A percentile compares a stretch with the other conserved stretches of the same genome.
Conservation (phyloP, 2,888 invertebrate genomes). For the Cephus nigrinus region DNA sequence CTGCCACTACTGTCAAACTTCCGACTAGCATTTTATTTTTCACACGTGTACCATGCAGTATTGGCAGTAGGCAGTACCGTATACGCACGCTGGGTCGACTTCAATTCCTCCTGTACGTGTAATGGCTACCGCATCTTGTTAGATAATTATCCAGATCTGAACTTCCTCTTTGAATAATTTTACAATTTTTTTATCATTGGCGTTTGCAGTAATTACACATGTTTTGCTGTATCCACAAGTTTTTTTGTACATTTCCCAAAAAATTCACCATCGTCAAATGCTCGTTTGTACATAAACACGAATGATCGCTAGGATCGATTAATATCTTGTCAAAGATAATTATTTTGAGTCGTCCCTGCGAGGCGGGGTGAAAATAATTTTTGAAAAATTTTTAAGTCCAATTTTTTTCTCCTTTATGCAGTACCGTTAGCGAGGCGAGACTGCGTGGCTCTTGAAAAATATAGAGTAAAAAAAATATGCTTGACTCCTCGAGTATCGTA, state of each 20-base stretch:
- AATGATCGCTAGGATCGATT: background rate
- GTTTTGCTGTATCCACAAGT: background rate
- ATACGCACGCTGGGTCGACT: background rate
- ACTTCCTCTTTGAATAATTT: background rate
- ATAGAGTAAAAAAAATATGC: background rate
- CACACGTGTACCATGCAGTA: background rate
- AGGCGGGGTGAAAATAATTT: background rate
- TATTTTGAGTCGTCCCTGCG: background rate
- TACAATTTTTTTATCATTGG: background rate
- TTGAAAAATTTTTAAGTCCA: background rate
- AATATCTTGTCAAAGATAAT: background rate
- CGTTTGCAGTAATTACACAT: background rate
- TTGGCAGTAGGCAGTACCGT: background rate
- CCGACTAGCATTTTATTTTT: background rate
- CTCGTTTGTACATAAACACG: background rate
- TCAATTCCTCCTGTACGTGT: background rate
- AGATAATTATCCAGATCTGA: background rate
- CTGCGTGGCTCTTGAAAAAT: background rate
- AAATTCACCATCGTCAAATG: background rate
- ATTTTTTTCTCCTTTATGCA: background rate
- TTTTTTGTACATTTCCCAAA: background rate
- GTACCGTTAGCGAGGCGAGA: background rate
- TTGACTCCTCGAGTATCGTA: background rate
- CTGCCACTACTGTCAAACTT: conserved; percentile 2
- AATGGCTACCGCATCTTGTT: background rate